Evolutionary conservation across 2,113 vertebrate genomes (phyloP), one percentile per base, ranked within the genome.

Genomic region (Laticauda colubrina): DNA sequence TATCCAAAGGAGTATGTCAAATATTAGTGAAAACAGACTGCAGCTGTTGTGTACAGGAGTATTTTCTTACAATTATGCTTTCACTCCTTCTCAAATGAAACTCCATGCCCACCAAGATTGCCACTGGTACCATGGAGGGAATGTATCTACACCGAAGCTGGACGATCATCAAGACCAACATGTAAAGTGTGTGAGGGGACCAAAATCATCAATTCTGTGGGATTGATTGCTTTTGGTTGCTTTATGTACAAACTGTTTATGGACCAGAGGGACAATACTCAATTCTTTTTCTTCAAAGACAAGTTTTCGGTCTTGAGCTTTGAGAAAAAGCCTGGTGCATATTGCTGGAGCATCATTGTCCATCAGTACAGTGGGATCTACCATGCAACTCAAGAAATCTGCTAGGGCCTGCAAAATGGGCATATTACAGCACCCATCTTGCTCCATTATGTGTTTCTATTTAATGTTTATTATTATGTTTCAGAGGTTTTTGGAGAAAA

Each of bases 21-120:
- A 98, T 98, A 97, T 97, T 97, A 98, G 95, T 95, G 96, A 97
- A 98, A 98, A 98, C 95, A 96, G 69, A 93, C 95, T 97, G 94
- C 98, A 98, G 98, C 98, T 98, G 98, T 96, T 97, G 12, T 11
- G 92, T 57, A 90, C 93, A 93, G 90, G 29, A 89, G 89, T 94
- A 64, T 56, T 94, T 94, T 91, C 55, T 12, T 91, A 92, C 94
- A 93, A 81, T 81, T 43, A 81, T 81, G 75, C 34, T 55, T 88
- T 55, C 51, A 54, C 12, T 29, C 8, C 51, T 88, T 88, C 87
- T 54, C 14, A 88, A 21, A n/a, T 88, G 87, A 89, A 89, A 24
- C 43, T 57, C 11, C 9, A 14, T 23, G 45, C 26, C 26, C 86
- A 87, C 48, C 48, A 53, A 26, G 5, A 43, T 81, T 81, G 51